Conservation (phyloP, 2,888 invertebrate genomes). For the Mesorhabditis belari region DNA sequence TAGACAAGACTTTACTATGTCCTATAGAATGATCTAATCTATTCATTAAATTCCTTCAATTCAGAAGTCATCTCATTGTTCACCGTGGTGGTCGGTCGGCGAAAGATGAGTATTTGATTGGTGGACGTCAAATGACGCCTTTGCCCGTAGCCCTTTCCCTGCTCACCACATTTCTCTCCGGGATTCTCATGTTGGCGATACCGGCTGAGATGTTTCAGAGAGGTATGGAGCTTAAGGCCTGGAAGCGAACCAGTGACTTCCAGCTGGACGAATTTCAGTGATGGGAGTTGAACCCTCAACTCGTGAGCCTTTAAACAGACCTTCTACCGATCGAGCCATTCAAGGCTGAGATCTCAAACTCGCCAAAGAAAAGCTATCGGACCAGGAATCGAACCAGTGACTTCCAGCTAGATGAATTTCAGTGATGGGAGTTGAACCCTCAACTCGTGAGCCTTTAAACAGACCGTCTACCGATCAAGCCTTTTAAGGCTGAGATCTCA, state of each 20-base stretch:
- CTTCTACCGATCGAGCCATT: too few relatives aligned
- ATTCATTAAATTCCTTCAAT: not conserved
- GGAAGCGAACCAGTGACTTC: not conserved
- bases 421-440: too few relatives aligned
- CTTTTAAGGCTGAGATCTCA: too few relatives aligned
- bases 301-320: too few relatives aligned
- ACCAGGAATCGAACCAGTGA: too few relatives aligned
- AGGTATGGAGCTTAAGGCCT: conserved; percentile 12
- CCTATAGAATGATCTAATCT: not conserved
- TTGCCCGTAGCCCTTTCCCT: conserved; percentile 41
- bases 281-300: too few relatives aligned
- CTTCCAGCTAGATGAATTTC: too few relatives aligned
- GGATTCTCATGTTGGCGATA: conserved; percentile 44
- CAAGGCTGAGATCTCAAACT: not conserved
- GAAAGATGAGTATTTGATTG: conserved; percentile 44
- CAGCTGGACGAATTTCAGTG: not conserved
- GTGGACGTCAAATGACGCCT: conserved; percentile 39
- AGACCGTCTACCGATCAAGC: too few relatives aligned
- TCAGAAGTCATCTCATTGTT: too few relatives aligned
- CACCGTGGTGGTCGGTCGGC: conserved; percentile 8
- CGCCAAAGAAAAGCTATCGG: not conserved
- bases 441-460: too few relatives aligned
- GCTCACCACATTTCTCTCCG: conserved; percentile 42
- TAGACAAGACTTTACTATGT: not conserved
- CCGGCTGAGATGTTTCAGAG: conserved; percentile 44